These are phyloP conservation scores for Sinocyclocheilus anophthalmus DNA, from an alignment of 2,113 vertebrate species.

Conservation along the genomic window DNA sequence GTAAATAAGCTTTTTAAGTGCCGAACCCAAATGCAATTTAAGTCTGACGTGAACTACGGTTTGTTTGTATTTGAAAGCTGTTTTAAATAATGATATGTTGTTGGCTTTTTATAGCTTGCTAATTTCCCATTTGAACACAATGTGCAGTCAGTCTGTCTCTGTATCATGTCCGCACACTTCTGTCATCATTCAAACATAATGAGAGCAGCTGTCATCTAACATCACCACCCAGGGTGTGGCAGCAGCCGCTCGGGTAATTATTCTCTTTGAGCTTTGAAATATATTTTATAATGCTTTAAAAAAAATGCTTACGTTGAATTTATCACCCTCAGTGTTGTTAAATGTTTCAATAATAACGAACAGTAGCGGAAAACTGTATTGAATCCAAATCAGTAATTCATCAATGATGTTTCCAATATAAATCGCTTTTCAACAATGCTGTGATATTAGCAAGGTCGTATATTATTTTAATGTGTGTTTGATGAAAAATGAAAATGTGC, in stretches of 20 bases:
- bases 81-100: not conserved
- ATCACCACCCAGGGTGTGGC: slow-evolving; percentile 55
- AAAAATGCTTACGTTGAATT: not conserved
- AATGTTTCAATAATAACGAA: not conserved
- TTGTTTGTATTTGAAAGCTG: not conserved
- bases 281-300: not conserved
- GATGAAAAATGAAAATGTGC: too few species aligned
- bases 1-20: not conserved
- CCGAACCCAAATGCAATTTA: not conserved
- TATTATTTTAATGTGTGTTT: not conserved
- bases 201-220: slow-evolving; percentile 45
- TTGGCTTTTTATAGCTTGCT: not conserved
- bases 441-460: not conserved
- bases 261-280: slow-evolving; percentile 13
- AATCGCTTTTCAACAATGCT: not conserved
- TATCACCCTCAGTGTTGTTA: not conserved
- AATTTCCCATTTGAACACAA: slow-evolving; percentile 16
- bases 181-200: slow-evolving; percentile 32
- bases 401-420: not conserved
- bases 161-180: slow-evolving; percentile 1
- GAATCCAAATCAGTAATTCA: not conserved
- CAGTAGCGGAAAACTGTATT: not conserved
- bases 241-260: slow-evolving; percentile 3
- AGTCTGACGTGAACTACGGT: not conserved
- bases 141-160: slow-evolving; percentile 10